Evolutionary conservation across 2,888 invertebrate species (phyloP), one percentile per base, ranked within the genome.

Genomic region (Chromoteleia sp.): DNA sequence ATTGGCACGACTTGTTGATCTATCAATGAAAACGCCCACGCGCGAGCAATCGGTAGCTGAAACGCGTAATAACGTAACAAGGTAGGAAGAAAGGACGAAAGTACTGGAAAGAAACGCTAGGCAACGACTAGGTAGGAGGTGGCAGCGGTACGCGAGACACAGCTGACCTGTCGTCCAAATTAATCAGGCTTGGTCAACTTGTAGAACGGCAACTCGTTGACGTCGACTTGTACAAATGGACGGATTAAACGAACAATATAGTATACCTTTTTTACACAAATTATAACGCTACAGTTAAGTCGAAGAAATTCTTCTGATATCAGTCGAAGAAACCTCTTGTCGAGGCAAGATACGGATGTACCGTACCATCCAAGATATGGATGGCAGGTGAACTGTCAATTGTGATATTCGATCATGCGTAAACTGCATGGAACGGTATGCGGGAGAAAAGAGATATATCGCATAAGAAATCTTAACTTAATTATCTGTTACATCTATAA

Each of bases 11-110:
- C 71, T 70, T 81, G 82, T 82, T 85, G 83, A 76, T 85, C 84
- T 87, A 88, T 88, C 88, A 88, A 88, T 88, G 88, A 86, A 86
- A 73, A 80, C 88, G 83, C 88, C 88, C 84, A 88, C 88, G 87
- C 83, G 75, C 36, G 6, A 15, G 45, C 6, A 70, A 65, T 67
- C 65, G 59, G 71, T 78, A 78, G 67, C 56, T 25, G 45, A 70
- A 54, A 54, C 17, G 63, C 58, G 41, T 39, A 45, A 2, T 25
- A 2, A 19, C 29, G 39, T 50, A 58, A 29, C 25, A 36, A 48
- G 25, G 58, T 2, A 33, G 19, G 29, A 39, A 50, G 56, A 56
- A 33, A 48, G 65, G 17, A n/a, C 10, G 39, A 25, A 65, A 50
- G 52, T 36, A 65, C 50, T 4, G 12, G 12, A 41, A 25, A 25